These are phyloP conservation scores for Pollimyrus isidori DNA, from an alignment of 2,113 vertebrate species.

Conservation along the genomic window DNA sequence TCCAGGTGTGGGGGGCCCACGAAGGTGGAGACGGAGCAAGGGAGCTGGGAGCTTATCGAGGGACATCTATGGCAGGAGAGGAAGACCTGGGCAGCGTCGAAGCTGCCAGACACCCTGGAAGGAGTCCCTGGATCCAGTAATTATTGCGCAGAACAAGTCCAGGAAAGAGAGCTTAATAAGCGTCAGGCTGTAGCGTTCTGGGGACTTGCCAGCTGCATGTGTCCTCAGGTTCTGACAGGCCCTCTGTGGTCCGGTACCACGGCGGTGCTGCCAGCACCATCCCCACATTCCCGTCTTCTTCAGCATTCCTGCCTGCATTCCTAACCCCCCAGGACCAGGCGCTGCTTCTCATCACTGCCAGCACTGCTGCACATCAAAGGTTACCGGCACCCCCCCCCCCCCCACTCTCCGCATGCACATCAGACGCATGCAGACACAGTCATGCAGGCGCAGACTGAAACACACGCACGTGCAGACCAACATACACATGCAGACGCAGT, in stretches of 20 bases:
- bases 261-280: background rate
- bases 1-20: background rate
- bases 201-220: background rate
- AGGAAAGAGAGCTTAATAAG: background rate
- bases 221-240: background rate
- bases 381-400: constrained; percentile 27
- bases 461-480: background rate
- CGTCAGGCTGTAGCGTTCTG: background rate
- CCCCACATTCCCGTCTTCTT: constrained; percentile 25
- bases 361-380: constrained; percentile 40
- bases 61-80: background rate
- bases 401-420: background rate
- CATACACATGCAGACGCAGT: too few relatives aligned
- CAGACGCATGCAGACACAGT: background rate
- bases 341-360: constrained; percentile 40
- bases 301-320: constrained; percentile 34
- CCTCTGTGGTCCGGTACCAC: too few relatives aligned
- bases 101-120: background rate
- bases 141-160: background rate
- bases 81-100: background rate
- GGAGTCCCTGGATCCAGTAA: background rate
- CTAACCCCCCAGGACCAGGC: constrained; percentile 33
- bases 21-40: background rate
- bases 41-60: background rate
- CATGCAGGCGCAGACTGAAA: background rate